Base-by-base conservation (phyloP, 2,797 vertebrate species). In the Cossypha polioptera region DNA sequence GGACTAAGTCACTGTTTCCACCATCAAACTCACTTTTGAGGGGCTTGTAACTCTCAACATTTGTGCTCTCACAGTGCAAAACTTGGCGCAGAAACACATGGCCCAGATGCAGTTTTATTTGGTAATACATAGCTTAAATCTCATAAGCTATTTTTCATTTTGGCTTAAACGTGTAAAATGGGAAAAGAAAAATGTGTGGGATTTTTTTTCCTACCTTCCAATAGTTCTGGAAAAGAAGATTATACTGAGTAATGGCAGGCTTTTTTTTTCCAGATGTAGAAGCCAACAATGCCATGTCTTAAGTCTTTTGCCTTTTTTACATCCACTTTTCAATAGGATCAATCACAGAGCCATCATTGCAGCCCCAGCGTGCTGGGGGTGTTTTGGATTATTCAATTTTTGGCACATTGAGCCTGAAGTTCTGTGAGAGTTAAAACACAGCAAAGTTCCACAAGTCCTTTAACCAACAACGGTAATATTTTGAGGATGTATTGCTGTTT, bases 81-180 rank as follows among this genome's bases (percentile, higher is more conserved):
- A 75, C 57, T 78, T 94, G 92, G 77, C 33, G 2, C n/a, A 65
- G 77, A 88, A 93, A 72, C 88, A 66, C 28, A 65, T 0, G 0
- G 88, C n/a, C 50, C 86, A 95, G 90, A 96, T 94, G 90, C 62
- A 51, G n/a, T 78, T 94, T 95, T 88, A 72, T 95, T 94, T 62
- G 25, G 69, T 92, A 95, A 93, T 94, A 96, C 95, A 94, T 94
- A 77, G 86, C 42, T 88, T 80, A 93, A 95, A 90, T 93, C 86
- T 88, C 92, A 45, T 88, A 82, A 85, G 75, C n/a, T 3, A 29
- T 51, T 80, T 86, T 50, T 68, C 78, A 35, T 63, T 67, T 55
- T 63, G 31, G 59, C 68, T 93, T 92, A 53, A 83, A 55, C 5
- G 13, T 63, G 51, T 86, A 79, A 94, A 92, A 86, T 35, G 55